These are phyloP conservation scores for Pelodiscus sinensis DNA, from an alignment of 2,113 vertebrate species.

Conservation along the genomic window DNA sequence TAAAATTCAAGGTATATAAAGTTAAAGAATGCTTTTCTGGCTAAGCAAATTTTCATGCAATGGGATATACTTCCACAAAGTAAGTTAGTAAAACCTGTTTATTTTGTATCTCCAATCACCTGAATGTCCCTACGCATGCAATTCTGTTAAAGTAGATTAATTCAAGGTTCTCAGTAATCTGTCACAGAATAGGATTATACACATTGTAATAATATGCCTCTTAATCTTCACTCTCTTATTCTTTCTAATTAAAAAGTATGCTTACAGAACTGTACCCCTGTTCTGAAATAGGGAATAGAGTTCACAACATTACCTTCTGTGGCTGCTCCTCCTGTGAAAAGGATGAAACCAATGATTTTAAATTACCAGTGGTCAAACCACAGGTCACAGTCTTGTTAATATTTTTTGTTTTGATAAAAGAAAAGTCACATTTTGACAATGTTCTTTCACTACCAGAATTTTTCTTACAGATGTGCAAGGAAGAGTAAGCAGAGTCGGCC, in stretches of 20 bases:
- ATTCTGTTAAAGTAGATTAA: neutral
- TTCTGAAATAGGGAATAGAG: neutral
- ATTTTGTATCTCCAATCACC: neutral
- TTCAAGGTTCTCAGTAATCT: neutral
- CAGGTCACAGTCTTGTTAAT: neutral
- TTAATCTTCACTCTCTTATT: neutral
- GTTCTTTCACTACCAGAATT: neutral
- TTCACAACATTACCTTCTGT: conserved; percentile 71
- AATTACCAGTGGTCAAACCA: neutral
- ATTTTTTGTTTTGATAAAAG: conserved; percentile 59
- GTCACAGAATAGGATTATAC: neutral
- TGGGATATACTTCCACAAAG: neutral
- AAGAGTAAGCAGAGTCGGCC: conserved; percentile 44
- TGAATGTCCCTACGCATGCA: neutral
- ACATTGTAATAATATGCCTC: neutral
- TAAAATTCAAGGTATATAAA: neutral
- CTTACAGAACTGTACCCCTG: neutral
- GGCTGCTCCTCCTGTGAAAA: conserved; percentile 32
- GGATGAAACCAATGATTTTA: conserved; percentile 46
- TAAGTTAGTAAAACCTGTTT: neutral
- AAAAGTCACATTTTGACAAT: neutral
- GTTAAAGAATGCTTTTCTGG: neutral
- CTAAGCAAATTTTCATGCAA: neutral
- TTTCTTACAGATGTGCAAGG: neutral
- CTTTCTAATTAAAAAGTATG: neutral